These are phyloP conservation scores for Dugesia japonica DNA, from an alignment of 2,888 invertebrate genomes.

Conservation along the genomic window DNA sequence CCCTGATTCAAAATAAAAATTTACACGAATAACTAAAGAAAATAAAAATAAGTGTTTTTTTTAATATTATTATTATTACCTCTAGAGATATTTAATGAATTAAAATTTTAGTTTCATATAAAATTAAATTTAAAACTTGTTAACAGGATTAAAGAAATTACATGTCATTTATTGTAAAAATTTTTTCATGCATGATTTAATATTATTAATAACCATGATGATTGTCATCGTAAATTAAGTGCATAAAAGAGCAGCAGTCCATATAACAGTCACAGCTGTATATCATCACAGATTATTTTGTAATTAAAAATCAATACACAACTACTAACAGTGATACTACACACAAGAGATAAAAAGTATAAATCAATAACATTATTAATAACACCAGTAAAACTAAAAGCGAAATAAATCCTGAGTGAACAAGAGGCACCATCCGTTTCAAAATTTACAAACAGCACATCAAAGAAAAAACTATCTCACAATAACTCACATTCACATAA, in stretches of 20 bases:
- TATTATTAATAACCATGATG: neutral
- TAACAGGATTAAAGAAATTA: neutral
- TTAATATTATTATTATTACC: neutral
- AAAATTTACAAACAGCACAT: neutral
- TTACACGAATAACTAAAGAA: constrained; percentile 16
- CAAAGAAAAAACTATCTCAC: neutral
- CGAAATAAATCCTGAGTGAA: constrained; percentile 13
- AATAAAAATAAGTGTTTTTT: neutral
- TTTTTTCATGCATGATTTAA: neutral
- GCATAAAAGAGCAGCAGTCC: neutral
- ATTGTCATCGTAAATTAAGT: neutral
- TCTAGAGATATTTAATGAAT: neutral
- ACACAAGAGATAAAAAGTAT: neutral
- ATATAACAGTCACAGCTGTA: constrained; percentile 2
- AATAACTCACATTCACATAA: no score
- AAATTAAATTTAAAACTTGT: neutral
- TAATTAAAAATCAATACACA: neutral
- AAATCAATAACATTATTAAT: constrained; percentile 11
- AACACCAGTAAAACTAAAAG: neutral
- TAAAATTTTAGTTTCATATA: neutral
- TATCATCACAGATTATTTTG: neutral
- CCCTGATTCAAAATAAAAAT: constrained; percentile 4
- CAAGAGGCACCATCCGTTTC: constrained; percentile 20
- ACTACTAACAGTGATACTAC: neutral
- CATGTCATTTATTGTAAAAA: neutral